Conservation (phyloP, 2,797 vertebrate genomes). For the Pagetopsis macropterus region DNA sequence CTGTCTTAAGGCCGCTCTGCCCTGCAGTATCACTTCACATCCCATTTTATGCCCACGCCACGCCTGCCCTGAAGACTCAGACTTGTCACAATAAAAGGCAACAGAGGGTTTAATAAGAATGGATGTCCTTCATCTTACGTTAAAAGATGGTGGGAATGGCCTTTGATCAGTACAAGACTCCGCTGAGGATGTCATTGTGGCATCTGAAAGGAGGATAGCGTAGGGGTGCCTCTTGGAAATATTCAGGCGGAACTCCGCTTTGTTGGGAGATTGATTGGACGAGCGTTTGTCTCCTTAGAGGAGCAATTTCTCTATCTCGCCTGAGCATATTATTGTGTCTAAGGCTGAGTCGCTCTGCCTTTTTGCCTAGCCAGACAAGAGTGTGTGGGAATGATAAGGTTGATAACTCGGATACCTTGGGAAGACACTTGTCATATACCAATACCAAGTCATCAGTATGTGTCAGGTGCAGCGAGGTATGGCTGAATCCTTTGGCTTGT, state of each 20-base stretch:
- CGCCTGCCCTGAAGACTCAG: slow-evolving; percentile 27
- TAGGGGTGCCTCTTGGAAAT: slow-evolving; percentile 47
- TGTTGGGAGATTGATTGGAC: slow-evolving; percentile 55
- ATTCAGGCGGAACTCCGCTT: slow-evolving; percentile 47
- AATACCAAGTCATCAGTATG: slow-evolving; percentile 48
- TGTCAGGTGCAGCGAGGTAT: slow-evolving; percentile 42
- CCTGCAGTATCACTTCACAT: slow-evolving; percentile 42
- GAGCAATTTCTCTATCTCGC: slow-evolving; percentile 49
- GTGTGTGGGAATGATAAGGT: slow-evolving; percentile 32
- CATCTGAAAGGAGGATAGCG: slow-evolving; percentile 40
- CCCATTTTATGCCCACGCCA: slow-evolving; percentile 21
- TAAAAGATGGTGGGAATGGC: slow-evolving; percentile 24
- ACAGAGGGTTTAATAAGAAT: slow-evolving; percentile 41
- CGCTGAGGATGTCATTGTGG: slow-evolving; percentile 46
- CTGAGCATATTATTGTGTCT: slow-evolving; percentile 44
- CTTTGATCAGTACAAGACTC: slow-evolving; percentile 55
- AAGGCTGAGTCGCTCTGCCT: slow-evolving; percentile 23
- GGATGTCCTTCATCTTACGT: slow-evolving; percentile 54
- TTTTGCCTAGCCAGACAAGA: slow-evolving; percentile 36
- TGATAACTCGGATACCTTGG: slow-evolving; percentile 28
- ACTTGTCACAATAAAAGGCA: slow-evolving; percentile 45
- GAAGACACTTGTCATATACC: slow-evolving; percentile 20
- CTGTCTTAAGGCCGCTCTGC: slow-evolving; percentile 41
- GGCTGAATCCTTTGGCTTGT: slow-evolving; percentile 21
- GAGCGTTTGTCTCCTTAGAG: slow-evolving; percentile 27